phyloP scores from a whole-genome alignment of 23 tunicate species.

The Pegea sp. region DNA sequence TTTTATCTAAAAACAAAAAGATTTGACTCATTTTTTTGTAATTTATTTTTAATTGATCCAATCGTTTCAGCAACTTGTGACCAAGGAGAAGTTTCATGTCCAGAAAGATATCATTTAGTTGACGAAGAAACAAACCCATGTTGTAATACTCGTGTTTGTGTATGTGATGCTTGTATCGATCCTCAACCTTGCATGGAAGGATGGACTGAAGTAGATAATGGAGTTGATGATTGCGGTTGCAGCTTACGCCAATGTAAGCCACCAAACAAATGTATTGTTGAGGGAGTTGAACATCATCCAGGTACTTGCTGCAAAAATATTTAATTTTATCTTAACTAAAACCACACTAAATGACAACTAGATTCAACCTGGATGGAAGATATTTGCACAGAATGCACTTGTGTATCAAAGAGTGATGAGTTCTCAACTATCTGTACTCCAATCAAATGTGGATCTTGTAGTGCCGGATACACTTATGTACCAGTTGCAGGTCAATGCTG shows the following conservation, averaged over 20 bases:
- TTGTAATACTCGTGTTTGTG: conserved; percentile 53
- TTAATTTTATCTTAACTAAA: not conserved
- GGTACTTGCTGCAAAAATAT: conserved; percentile 15
- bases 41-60: too few relatives aligned
- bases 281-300: conserved; percentile 54
- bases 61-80: conserved; percentile 46
- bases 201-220: conserved; percentile 30
- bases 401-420: conserved; percentile 15
- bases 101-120: conserved; percentile 27
- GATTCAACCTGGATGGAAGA: conserved; percentile 89
- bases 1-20: too few relatives aligned
- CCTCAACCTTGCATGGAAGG: conserved; percentile 70
- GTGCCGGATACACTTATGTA: conserved; percentile 74
- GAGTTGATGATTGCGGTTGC: conserved; percentile 60
- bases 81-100: conserved; percentile 28
- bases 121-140: conserved; percentile 45
- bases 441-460: conserved; percentile 76
- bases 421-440: conserved; percentile 62
- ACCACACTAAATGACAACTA: not conserved
- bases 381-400: conserved; percentile 90
- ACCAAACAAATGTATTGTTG: conserved; percentile 24
- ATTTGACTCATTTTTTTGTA: too few relatives aligned
- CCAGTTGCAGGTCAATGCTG: conserved; percentile 99
- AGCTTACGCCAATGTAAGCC: conserved; percentile 30
- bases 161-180: conserved; percentile 48